Evolutionary conservation across 2,888 invertebrate species (phyloP), one percentile per base, ranked within the genome.

Genomic region (Dryococelus australis): DNA sequence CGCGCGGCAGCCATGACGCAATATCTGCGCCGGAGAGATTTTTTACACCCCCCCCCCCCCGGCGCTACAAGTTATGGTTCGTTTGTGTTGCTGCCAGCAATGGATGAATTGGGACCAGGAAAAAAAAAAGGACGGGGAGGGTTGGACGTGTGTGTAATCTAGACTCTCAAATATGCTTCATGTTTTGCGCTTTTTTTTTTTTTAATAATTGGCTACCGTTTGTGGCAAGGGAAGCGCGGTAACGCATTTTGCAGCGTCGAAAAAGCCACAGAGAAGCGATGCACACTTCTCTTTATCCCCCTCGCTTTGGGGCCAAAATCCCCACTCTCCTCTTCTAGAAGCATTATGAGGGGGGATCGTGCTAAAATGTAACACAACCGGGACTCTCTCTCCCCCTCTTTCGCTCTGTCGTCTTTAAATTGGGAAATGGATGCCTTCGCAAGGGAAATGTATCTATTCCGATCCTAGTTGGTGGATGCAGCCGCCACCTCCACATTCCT

Each of bases 381-480:
- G 80, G 26, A 16, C 80, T 13, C 13, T 80, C 80, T 27, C 80
- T 26, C 80, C 35, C 35, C 35, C 35, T 4, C 35, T 35, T 4
- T 35, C 35, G 1, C 35, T 35, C 35, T 35, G 35, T 35, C 35
- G 6, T 16, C 16, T 26, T 80, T 80, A 24, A 80, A 26, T 26
- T 80, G 80, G 26, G 80, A 80, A 28, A 80, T 80, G 80, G 80
- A 80, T 26, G n/a, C 28, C 80, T 28, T 16, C 80, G 28, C 80
- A 80, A 26, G 80, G 80, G 80, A 80, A 80, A 80, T 80, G 80
- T 27, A 26, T 80, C 26, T 27, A 26, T 35, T 35, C 35, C 35
- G 35, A 35, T 35, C 35, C 35, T 35, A 4, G 35, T 35, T 80
- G 27, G 26, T 24, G 80, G 28, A 13, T 24, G 51, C 51, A 20